Conservation (phyloP, 2,888 invertebrate species). For the Spisula solida region DNA sequence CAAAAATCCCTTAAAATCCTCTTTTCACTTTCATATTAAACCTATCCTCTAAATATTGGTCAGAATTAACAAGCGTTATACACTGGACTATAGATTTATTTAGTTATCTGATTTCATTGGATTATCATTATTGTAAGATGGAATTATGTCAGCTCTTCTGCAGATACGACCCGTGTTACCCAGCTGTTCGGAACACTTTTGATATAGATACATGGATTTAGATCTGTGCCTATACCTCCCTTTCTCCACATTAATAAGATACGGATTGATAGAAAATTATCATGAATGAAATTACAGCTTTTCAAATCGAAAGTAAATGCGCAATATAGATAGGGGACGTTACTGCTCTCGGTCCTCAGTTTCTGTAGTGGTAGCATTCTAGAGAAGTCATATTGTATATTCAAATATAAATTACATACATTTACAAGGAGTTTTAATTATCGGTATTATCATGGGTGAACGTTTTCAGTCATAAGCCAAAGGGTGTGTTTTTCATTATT, state of each 20-base stretch:
- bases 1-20: conserved; percentile 59
- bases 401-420: too few species aligned
- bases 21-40: conserved; percentile 63
- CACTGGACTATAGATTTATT: conserved; percentile 31
- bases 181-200: conserved; percentile 33
- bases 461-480: too few species aligned
- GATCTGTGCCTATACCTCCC: conserved; percentile 4
- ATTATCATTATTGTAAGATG: conserved; percentile 32
- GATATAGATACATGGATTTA: conserved; percentile 46
- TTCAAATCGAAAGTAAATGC: too few species aligned
- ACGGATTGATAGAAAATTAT: conserved; percentile 8
- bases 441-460: too few species aligned
- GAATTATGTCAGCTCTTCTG: conserved; percentile 15
- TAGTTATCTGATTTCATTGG: conserved; percentile 42
- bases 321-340: too few species aligned
- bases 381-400: too few species aligned
- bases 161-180: background rate
- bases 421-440: too few species aligned
- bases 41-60: conserved; percentile 42
- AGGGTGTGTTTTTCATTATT: too few species aligned
- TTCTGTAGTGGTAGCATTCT: too few species aligned
- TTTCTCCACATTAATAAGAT: background rate
- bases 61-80: conserved; percentile 39
- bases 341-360: too few species aligned
- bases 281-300: background rate